These are phyloP conservation scores for Poeciliopsis gracilis DNA, from an alignment of 2,797 vertebrate species.

Conservation along the genomic window DNA sequence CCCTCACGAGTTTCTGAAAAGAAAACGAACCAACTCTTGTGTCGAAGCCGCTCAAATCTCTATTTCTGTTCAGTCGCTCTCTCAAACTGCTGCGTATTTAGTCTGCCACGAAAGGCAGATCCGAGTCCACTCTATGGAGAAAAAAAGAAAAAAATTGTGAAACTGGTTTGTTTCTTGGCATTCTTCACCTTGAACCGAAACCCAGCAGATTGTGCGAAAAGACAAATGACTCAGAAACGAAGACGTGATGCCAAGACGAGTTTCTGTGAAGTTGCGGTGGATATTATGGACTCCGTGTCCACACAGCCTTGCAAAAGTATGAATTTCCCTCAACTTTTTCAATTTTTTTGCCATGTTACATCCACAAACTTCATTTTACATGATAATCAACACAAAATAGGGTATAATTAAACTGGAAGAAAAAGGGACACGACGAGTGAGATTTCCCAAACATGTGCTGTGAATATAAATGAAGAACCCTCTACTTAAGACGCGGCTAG, in stretches of 20 bases:
- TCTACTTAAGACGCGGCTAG: neutral
- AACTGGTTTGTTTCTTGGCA: slow-evolving; percentile 68
- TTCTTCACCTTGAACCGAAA: slow-evolving; percentile 64
- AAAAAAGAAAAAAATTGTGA: slow-evolving; percentile 42
- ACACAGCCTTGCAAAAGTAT: neutral
- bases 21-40: slow-evolving; percentile 60
- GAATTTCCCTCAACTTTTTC: neutral
- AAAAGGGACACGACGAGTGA: neutral
- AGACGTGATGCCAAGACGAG: slow-evolving; percentile 51
- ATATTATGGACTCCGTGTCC: slow-evolving; percentile 53
- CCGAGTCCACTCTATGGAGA: slow-evolving; percentile 57
- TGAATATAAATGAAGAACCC: neutral
- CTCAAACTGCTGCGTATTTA: slow-evolving; percentile 64
- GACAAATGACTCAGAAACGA: slow-evolving; percentile 53
- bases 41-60: slow-evolving; percentile 74
- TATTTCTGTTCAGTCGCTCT: slow-evolving; percentile 73
- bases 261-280: slow-evolving; percentile 44
- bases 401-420: neutral
- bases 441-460: neutral
- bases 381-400: neutral
- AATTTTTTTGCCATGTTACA: neutral
- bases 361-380: neutral
- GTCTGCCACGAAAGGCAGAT: slow-evolving; percentile 62
- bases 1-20: slow-evolving; percentile 58
- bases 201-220: slow-evolving; percentile 66